A percentile compares a stretch with the other conserved stretches of the same genome.
Evolutionary conservation across 2,888 invertebrate genomes (phyloP).

Genomic region (Dolomedes plantarius): DNA sequence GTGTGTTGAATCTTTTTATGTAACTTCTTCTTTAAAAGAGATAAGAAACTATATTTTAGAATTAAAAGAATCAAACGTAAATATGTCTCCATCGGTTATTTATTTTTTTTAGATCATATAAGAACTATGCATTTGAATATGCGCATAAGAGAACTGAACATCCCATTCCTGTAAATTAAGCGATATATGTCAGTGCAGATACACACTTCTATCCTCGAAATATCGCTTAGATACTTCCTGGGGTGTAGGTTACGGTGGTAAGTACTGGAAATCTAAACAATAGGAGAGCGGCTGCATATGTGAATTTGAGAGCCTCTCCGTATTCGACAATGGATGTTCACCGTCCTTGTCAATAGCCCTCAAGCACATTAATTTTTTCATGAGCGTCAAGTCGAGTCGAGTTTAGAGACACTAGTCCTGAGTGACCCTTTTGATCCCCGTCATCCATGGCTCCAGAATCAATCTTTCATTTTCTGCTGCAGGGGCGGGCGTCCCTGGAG

Average conservation of each 20-base stretch:
- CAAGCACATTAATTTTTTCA: constrained; percentile 62
- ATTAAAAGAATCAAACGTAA: too few relatives aligned
- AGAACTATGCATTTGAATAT: too few relatives aligned
- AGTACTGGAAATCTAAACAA: constrained; percentile 2
- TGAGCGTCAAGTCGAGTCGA: constrained; percentile 26
- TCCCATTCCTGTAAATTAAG: too few relatives aligned
- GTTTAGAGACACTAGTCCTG: constrained; percentile 49
- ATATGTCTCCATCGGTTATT: too few relatives aligned
- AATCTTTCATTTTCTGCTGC: constrained; percentile 56
- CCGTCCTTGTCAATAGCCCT: constrained; percentile 48
- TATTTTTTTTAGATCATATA: too few relatives aligned
- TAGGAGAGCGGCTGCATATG: background rate
- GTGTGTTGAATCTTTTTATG: too few relatives aligned
- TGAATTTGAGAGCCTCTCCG: constrained; percentile 8
- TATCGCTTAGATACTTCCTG: too few relatives aligned
- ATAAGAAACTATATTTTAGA: too few relatives aligned
- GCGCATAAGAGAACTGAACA: too few relatives aligned
- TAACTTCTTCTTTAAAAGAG: too few relatives aligned
- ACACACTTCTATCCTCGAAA: too few relatives aligned
- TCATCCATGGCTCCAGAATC: constrained; percentile 49
- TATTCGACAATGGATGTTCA: constrained; percentile 27
- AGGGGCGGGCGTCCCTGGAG: constrained; percentile 29
- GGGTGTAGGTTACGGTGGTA: background rate
- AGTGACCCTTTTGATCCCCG: constrained; percentile 63
- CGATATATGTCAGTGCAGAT: too few relatives aligned